Evolutionary conservation across 2,113 vertebrate genomes (phyloP).

Genomic region (Phaethon lepturus): DNA sequence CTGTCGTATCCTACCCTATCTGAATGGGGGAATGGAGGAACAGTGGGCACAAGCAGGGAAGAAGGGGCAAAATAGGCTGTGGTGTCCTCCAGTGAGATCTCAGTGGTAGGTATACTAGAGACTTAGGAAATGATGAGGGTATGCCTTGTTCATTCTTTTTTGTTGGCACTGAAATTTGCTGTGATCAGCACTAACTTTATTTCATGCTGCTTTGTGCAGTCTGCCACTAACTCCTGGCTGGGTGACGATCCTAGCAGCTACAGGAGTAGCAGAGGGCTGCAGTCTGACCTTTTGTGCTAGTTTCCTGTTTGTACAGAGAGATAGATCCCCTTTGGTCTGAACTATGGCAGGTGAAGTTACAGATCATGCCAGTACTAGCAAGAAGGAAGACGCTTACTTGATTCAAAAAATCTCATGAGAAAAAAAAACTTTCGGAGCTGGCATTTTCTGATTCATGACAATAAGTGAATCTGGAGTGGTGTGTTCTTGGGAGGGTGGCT

Average conservation of each 20-base stretch:
- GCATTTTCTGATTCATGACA: slow-evolving; percentile 3
- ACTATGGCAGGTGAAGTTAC: slow-evolving; percentile 2
- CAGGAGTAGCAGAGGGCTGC: neutral
- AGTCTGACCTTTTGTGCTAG: neutral
- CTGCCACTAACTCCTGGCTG: neutral
- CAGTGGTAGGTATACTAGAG: neutral
- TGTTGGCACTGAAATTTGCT: neutral
- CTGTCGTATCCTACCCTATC: neutral
- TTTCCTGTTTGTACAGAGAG: neutral
- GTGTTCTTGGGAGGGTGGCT: neutral
- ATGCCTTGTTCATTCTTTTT: neutral
- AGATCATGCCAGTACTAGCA: neutral
- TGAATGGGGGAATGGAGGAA: neutral
- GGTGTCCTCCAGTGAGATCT: neutral
- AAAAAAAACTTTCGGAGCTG: neutral
- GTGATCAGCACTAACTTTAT: neutral
- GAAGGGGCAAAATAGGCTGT: neutral
- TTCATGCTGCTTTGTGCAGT: neutral
- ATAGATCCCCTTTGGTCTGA: neutral
- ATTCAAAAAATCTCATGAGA: neutral
- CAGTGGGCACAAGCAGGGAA: neutral
- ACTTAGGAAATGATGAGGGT: neutral
- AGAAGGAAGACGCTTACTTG: neutral
- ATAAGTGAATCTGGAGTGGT: neutral
- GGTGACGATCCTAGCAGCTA: neutral